Evolutionary conservation across 2,113 vertebrate genomes (phyloP).

Genomic region (Climacteris rufus): DNA sequence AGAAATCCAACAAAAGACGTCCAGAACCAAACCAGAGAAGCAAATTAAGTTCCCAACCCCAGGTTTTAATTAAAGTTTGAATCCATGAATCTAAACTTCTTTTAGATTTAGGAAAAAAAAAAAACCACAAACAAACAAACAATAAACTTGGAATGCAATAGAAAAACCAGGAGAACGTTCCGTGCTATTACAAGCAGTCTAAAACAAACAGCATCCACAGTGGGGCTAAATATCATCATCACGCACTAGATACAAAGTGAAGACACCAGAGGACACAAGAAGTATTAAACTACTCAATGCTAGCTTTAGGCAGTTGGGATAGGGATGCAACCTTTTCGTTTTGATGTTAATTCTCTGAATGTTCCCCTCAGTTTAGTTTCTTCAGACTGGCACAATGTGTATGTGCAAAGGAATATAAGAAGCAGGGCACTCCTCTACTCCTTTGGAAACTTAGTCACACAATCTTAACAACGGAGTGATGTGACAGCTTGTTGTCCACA

Average conservation of each 20-base stretch:
- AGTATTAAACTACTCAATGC: neutral
- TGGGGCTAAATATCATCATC: neutral
- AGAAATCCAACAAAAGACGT: neutral
- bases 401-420: neutral
- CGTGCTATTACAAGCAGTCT: neutral
- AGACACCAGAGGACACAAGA: neutral
- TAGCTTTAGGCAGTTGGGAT: neutral
- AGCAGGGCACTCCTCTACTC: neutral
- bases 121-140: neutral
- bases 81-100: neutral
- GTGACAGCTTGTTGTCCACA: neutral
- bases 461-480: neutral
- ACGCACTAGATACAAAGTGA: neutral
- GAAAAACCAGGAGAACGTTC: neutral
- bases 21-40: neutral
- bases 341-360: neutral
- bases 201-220: rapidly evolving
- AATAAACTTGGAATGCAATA: neutral
- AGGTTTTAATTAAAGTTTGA: neutral
- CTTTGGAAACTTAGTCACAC: neutral
- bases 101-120: neutral
- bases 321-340: neutral
- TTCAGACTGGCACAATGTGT: neutral
- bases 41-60: neutral
- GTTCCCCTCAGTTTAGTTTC: neutral